Evolutionary conservation across 64 coral and sea anemone genomes (phyloP).

Genomic region (Porites australiensis): DNA sequence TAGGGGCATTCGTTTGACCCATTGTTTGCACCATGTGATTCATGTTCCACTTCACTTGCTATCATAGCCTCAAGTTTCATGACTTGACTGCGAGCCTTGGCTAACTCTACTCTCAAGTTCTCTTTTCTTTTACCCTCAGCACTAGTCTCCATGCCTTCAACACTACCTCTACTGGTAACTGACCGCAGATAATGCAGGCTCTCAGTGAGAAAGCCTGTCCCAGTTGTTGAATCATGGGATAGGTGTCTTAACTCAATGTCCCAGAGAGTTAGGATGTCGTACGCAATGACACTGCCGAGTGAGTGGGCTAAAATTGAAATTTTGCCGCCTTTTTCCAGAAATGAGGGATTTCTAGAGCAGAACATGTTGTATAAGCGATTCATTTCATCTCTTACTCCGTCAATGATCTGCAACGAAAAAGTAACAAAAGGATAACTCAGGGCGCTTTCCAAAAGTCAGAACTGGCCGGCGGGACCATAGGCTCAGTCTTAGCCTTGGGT

Average conservation of each 20-base stretch:
- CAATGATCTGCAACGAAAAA: conserved; percentile 88
- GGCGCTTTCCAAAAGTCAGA: no score
- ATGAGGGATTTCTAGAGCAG: conserved; percentile 76
- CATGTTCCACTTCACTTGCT: conserved; percentile 72
- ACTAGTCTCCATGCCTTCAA: not conserved
- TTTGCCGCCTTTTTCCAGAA: conserved; percentile 79
- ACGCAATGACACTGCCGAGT: conserved; percentile 91
- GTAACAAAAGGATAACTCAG: not conserved
- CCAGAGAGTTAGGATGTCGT: conserved; percentile 94
- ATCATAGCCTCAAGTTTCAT: conserved; percentile 83
- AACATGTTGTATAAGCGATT: conserved; percentile 85
- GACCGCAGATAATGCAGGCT: conserved; percentile 82
- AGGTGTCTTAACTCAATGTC: conserved; percentile 84
- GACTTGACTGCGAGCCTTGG: conserved; percentile 75
- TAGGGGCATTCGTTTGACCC: conserved; percentile 64
- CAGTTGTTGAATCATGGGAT: conserved; percentile 58
- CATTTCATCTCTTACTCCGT: conserved; percentile 84
- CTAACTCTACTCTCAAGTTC: conserved; percentile 78
- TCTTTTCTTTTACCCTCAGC: conserved; percentile 61
- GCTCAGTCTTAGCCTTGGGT: no score
- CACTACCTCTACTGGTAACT: conserved; percentile 28
- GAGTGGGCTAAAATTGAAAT: conserved; percentile 94
- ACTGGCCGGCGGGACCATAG: no score
- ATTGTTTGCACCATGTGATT: conserved; percentile 21
- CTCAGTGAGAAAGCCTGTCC: conserved; percentile 91